phyloP scores from a whole-genome alignment of 2,113 vertebrate species.

The Eublepharis macularius region DNA sequence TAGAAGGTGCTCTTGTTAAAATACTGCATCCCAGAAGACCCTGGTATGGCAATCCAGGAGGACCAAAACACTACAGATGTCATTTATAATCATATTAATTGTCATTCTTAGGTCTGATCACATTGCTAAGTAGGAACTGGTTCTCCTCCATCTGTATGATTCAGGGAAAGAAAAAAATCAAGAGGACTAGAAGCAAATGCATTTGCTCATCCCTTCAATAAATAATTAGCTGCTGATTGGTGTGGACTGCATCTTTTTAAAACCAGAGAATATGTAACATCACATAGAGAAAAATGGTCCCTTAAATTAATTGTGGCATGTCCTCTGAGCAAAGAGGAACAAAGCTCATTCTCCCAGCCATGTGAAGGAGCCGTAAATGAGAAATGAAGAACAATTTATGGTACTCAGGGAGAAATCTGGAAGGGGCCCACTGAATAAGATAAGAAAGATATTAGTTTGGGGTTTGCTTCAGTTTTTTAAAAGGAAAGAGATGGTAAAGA shows the following conservation, averaged over 20 bases:
- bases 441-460: conserved; percentile 48
- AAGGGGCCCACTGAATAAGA: conserved; percentile 48
- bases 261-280: conserved; percentile 68
- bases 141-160: neutral
- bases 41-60: no score
- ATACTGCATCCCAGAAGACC: no score
- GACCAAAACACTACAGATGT: no score
- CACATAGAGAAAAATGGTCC: conserved; percentile 60
- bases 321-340: conserved; percentile 60
- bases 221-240: conserved; percentile 58
- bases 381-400: conserved; percentile 62
- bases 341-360: conserved; percentile 61
- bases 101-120: neutral
- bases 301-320: conserved; percentile 70
- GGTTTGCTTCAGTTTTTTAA: neutral
- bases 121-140: neutral
- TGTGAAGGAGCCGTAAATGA: conserved; percentile 47
- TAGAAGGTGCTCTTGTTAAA: no score
- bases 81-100: neutral
- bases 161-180: conserved; percentile 22
- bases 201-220: conserved; percentile 59
- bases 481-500: neutral
- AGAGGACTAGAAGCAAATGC: conserved; percentile 26
- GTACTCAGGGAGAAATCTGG: conserved; percentile 56
- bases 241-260: conserved; percentile 23